Evolutionary conservation across 1,140 invertebrate genomes (phyloP).

Genomic region (Leptinotarsa texana): DNA sequence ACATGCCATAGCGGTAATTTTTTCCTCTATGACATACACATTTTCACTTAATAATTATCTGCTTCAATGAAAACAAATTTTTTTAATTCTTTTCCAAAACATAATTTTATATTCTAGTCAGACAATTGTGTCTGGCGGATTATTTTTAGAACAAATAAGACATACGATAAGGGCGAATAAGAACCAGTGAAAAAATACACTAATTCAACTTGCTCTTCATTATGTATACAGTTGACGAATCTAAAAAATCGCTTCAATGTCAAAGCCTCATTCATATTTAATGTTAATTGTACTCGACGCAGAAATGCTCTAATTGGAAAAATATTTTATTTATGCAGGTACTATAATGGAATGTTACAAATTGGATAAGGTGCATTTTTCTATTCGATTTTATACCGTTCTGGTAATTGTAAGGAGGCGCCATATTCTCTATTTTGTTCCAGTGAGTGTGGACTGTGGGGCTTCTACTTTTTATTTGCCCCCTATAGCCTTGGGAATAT

Average conservation of each 20-base stretch:
- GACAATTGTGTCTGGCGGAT: background rate
- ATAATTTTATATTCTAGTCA: background rate
- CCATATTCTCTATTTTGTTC: constrained; percentile 1
- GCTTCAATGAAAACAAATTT: too few relatives aligned
- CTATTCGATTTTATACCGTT: background rate
- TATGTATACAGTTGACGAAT: background rate
- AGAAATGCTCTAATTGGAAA: constrained; percentile 1
- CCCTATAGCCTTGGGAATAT: constrained; percentile 7
- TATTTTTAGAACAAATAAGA: background rate
- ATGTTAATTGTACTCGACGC: background rate
- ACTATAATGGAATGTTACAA: constrained; percentile 1
- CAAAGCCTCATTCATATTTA: background rate
- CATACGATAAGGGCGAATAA: background rate
- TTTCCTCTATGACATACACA: too few relatives aligned
- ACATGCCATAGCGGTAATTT: too few relatives aligned
- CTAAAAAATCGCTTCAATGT: constrained; percentile 1
- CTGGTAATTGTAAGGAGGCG: background rate
- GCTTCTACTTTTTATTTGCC: constrained; percentile 2
- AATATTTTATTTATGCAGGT: background rate
- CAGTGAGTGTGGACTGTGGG: background rate
- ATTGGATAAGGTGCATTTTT: background rate
- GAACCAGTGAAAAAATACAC: background rate
- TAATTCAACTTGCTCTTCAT: background rate
- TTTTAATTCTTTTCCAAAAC: too few relatives aligned
- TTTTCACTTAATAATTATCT: too few relatives aligned